Evolutionary conservation across 2,888 invertebrate species (phyloP), one percentile per base, ranked within the genome.

Genomic region (Holacanthella duospinosa): DNA sequence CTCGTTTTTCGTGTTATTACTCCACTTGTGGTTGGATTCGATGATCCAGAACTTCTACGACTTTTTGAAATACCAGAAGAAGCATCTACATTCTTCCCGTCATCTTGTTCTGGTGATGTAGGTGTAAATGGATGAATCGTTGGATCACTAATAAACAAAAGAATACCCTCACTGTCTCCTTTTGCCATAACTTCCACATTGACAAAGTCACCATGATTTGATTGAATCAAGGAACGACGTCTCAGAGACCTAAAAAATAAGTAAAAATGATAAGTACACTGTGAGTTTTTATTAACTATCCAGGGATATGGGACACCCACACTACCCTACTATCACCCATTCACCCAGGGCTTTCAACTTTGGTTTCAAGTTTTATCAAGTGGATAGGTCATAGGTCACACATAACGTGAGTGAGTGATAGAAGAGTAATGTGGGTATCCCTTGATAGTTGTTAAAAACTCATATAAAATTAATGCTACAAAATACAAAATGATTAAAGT

Each of bases 121-220:
- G 44, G 28, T 4, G 28, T 44, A 9, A 28, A 2, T 26, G 48
- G 44, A 4, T 27, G 44, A 27, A 21, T 27, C 19, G 29, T 65
- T 0, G 72, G 72, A 36, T 72, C 72, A 19, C 67, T 71, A 56
- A 72, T 71, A 28, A 72, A 64, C 72, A 72, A 71, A 1, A 71
- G 65, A 16, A 70, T 59, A 1, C 70, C 68, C 16, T 61, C 62
- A 27, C 55, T 62, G 6, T 62, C 64, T 61, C 68, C 69, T 58
- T 70, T 72, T 83, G 86, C 1, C 76, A 86, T 59, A 82, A 84
- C 73, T 85, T 85, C 75, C 81, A 85, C 73, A 83, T 86, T 62
- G 80, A 82, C 69, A 77, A 83, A 72, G 55, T 72, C 72, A 16
- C 72, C 72, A 58, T 72, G 69, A 64, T 67, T 65, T 26, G 61